Evolutionary conservation across 2,113 vertebrate species (phyloP), one percentile per base, ranked within the genome.

Genomic region (Alethe castanea): DNA sequence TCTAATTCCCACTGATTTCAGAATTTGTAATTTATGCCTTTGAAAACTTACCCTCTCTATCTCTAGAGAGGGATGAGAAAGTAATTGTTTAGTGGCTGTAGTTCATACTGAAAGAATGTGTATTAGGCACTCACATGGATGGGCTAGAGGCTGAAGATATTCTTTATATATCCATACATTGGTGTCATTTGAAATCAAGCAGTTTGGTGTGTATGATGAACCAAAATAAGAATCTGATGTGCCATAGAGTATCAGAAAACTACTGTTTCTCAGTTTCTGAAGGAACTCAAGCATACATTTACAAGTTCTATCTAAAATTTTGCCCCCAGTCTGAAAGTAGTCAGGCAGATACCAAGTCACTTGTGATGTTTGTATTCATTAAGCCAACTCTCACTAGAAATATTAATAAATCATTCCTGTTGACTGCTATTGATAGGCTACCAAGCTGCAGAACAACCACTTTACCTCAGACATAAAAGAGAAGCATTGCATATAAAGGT

Each of bases 401-500:
- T 53, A 42, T 61, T 96, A 88, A 96, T 95, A 86, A 97, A 87
- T 96, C 61, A 91, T 96, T 93, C 84, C 78, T 65, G 45, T 19
- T 83, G 64, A 56, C 61, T 84, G 57, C n/a, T 62, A 12, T 73
- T 33, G 85, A 15, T 71, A 84, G 65, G 28, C 73, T 90, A 61
- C 47, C 85, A 90, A 92, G n/a, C 28, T 96, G 64, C 44, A 84
- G 61, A 83, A 54, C 29, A 92, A 80, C 65, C 52, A 66, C 54
- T 97, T 93, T 62, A 42, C 73, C 86, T 90, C 62, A 66, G 66
- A 73, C 35, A 44, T 78, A 78, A 79, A 54, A 66, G 33, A 88
- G 67, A 66, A 88, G 26, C 72, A n/a, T 48, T 57, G n/a, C 19
- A 31, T 48, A 42, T 3, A 53, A 82, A 91, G 78, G 66, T 91